Evolutionary conservation across 2,113 vertebrate genomes (phyloP).

Genomic region (Xiphophorus hellerii): DNA sequence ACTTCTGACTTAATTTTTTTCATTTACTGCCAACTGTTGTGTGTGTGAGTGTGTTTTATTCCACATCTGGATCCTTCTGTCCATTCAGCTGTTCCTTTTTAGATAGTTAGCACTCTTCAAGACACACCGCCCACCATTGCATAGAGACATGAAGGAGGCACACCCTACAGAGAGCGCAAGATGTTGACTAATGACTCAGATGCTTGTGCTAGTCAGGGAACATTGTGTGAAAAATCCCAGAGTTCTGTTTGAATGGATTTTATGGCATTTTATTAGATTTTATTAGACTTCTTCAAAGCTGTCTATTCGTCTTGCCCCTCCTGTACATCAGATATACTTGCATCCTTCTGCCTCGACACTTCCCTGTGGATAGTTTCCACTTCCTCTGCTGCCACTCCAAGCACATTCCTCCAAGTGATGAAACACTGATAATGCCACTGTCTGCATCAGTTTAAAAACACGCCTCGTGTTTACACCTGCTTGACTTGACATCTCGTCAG

Average conservation of each 20-base stretch:
- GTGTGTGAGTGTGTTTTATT: neutral
- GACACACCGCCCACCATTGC: constrained; percentile 5
- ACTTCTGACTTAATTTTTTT: constrained; percentile 11
- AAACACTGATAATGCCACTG: constrained; percentile 21
- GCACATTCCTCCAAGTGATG: constrained; percentile 21
- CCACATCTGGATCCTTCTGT: constrained; percentile 23
- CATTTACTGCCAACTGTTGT: constrained; percentile 3
- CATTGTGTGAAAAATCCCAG: constrained; percentile 12
- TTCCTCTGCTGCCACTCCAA: constrained; percentile 23
- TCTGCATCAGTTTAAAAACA: constrained; percentile 40
- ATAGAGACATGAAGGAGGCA: constrained; percentile 38
- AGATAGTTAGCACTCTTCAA: constrained; percentile 17
- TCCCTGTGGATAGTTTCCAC: constrained; percentile 1
- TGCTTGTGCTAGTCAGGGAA: constrained; percentile 23
- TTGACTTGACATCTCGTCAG: constrained; percentile 8
- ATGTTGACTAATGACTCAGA: constrained; percentile 52
- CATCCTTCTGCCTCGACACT: neutral
- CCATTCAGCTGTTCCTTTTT: constrained; percentile 35
- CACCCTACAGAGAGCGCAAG: constrained; percentile 16
- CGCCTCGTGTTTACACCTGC: constrained; percentile 24
- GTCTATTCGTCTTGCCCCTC: neutral
- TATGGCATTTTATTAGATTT: neutral
- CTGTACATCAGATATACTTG: neutral
- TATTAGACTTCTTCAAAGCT: neutral
- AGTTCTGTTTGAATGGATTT: neutral